Percentiles rank a stretch among this genome's conserved stretches.
These are phyloP conservation scores for Crotalus helleri DNA, from an alignment of 2,113 vertebrate genomes.

Conservation along the genomic window DNA sequence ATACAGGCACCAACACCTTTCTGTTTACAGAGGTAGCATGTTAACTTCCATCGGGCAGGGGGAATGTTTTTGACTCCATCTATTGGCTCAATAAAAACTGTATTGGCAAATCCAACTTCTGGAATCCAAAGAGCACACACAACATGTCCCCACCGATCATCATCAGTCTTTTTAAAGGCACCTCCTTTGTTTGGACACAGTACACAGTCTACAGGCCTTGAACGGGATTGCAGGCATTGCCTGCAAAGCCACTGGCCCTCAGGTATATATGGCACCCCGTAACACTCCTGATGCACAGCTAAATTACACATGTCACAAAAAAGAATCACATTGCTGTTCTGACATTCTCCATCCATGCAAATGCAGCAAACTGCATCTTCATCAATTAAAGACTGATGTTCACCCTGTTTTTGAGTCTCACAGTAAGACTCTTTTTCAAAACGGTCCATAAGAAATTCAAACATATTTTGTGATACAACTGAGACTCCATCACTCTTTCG, in stretches of 20 bases:
- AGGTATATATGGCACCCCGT: constrained; percentile 96
- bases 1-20: constrained; percentile 95
- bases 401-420: constrained; percentile 87
- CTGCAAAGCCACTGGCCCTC: constrained; percentile 98
- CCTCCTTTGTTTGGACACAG: constrained; percentile 95
- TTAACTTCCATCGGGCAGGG: constrained; percentile 94
- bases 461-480: constrained; percentile 89
- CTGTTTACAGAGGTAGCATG: constrained; percentile 98
- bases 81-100: constrained; percentile 96
- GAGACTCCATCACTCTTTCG: constrained; percentile 85
- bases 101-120: constrained; percentile 96
- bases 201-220: constrained; percentile 84
- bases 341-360: constrained; percentile 93
- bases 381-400: constrained; percentile 84
- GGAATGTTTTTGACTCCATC: constrained; percentile 94
- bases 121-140: constrained; percentile 98
- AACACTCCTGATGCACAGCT: constrained; percentile 97
- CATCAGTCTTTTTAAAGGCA: constrained; percentile 95
- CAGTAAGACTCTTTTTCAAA: constrained; percentile 93
- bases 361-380: constrained; percentile 96
- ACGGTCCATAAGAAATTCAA: constrained; percentile 95
- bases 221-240: constrained; percentile 88
- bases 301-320: constrained; percentile 95
- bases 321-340: constrained; percentile 95
- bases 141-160: constrained; percentile 95